Conservation (phyloP, 2,797 vertebrate species). For the Distichodus sexfasciatus region DNA sequence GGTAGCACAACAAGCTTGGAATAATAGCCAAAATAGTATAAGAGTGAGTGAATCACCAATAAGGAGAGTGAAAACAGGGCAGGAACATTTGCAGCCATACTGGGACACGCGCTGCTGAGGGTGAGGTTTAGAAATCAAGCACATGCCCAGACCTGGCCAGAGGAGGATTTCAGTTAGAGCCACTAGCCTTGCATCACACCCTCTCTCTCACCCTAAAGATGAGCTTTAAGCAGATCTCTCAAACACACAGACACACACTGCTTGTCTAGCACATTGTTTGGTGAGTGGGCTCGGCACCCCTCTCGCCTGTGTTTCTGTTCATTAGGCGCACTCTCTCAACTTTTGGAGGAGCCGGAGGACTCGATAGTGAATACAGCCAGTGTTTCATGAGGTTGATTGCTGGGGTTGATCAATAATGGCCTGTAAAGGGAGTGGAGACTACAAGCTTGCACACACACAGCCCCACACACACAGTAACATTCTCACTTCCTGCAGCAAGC, state of each 20-base stretch:
- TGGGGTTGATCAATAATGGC: constrained; percentile 41
- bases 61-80: constrained; percentile 21
- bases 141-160: constrained; percentile 31
- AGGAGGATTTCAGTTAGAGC: constrained; percentile 47
- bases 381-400: constrained; percentile 44
- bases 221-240: constrained; percentile 27
- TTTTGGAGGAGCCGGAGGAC: constrained; percentile 31
- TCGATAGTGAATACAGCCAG: constrained; percentile 45
- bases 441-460: constrained; percentile 11
- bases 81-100: background rate
- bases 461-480: constrained; percentile 16
- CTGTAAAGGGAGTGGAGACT: constrained; percentile 34
- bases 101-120: background rate
- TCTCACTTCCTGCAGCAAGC: background rate
- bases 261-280: constrained; percentile 37
- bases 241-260: constrained; percentile 9
- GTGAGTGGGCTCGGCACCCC: constrained; percentile 38
- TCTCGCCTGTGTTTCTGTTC: constrained; percentile 37
- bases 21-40: constrained; percentile 52
- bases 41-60: constrained; percentile 47
- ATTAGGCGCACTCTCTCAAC: constrained; percentile 39
- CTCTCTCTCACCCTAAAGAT: constrained; percentile 1
- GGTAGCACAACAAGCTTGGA: constrained; percentile 58
- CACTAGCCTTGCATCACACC: constrained; percentile 48
- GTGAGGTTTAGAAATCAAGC: constrained; percentile 18